Evolutionary conservation across 1,140 invertebrate genomes (phyloP), one percentile per base, ranked within the genome.

Genomic region (Trichonephila clavata): DNA sequence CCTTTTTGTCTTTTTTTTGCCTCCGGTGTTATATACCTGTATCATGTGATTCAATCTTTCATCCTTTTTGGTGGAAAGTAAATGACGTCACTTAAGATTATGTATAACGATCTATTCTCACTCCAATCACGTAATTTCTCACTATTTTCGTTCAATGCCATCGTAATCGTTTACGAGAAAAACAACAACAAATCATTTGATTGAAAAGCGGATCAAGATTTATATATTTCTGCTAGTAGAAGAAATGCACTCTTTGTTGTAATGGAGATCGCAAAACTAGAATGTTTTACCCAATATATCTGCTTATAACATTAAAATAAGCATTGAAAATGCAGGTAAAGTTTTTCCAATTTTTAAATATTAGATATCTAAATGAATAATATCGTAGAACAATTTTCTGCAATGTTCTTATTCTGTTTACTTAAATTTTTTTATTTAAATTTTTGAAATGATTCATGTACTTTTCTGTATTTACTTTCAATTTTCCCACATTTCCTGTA

Each of bases 121-220:
- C 21, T 1, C 63, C n/a, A 77, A 77, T 77, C 71, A 77, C 71
- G 71, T 77, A 77, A 24, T 18, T 32, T 32, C 10, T 77, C 14
- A 77, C 18, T 39, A 32, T 7, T 32, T 7, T 32, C 27, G 27
- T 18, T 8, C 27, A 77, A 32, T 77, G 71, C 24, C 71, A 77
- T 77, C 71, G 27, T 77, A 32, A 77, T 77, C 71, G 27, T 77
- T 50, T 20, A 7, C 2, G 18, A 77, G 24, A 77, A 77, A 77
- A 77, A 77, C 27, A 77, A 71, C 27, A 71, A 77, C 71, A 77
- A 77, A 77, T 77, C 39, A 18, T 77, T 77, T 39, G 71, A 39
- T 39, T 77, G 27, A 14, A 32, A 77, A 77, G 71, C 71, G 32
- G 71, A 39, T 16, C 32, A 77, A 77, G 32, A 32, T 18, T 16